Base-by-base conservation (phyloP, 2,888 invertebrate genomes). In the Philaethria dido region DNA sequence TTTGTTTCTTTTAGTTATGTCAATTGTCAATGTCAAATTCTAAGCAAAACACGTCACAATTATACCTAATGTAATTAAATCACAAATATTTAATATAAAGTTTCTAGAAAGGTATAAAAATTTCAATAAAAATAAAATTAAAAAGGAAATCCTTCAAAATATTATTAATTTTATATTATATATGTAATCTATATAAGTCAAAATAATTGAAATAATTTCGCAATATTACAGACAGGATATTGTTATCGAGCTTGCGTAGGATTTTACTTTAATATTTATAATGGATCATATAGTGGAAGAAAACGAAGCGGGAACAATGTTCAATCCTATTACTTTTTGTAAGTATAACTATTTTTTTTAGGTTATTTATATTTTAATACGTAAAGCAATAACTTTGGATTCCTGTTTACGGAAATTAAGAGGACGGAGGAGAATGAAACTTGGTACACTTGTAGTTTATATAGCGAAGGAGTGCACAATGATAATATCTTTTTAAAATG, bases 261-360 rank as follows among this genome's bases (percentile, higher is more conserved):
- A 20, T 48, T 48, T 39, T 5, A 50, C 9, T 0, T 50, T 39
- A 22, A n/a, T 25, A 14, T 55, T 18, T 8, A 29, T 9, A 16
- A 83, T 82, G 83, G 80, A 79, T 16, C 71, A 75, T n/a, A 48
- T 77, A 6, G 61, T 73, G 13, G 72, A 75, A 22, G 75, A 80
- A 57, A 72, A 73, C 33, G 65, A 50, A 52, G 66, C 45, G 14
- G 29, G 29, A 9, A 62, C 73, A 16, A 77, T 80, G 67, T 52
- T 77, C 39, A 80, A 84, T 63, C 85, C 84, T 0, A 42, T 83
- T 14, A 77, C 77, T 29, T 72, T 78, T 16, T 74, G 85, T 85
- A 69, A 82, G 79, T 71, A 18, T 8, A 18, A 33, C 18, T 45
- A 25, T 39, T 13, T 2, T n/a, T n/a, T n/a, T n/a, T n/a, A n/a